Percentiles rank a stretch among this genome's conserved stretches.
These are phyloP conservation scores for Minunthozetes semirufus DNA, from an alignment of 2,888 invertebrate genomes.

Conservation along the genomic window DNA sequence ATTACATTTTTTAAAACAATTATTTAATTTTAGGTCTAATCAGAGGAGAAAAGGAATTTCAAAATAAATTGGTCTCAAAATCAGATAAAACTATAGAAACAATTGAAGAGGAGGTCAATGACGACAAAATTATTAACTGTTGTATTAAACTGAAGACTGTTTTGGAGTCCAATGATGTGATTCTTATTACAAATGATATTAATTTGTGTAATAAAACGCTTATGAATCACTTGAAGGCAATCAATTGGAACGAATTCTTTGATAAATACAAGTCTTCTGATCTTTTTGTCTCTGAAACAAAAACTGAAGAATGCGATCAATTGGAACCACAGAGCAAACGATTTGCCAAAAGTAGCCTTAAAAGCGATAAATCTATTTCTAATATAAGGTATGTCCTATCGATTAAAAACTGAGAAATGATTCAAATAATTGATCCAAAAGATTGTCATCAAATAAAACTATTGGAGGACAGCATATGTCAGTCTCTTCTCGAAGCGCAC, in stretches of 20 bases:
- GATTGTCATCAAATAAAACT: neutral
- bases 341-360: neutral
- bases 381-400: neutral
- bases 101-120: constrained; percentile 21
- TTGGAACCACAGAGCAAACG: neutral
- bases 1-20: no score
- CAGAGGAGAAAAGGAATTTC: constrained; percentile 2
- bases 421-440: no score
- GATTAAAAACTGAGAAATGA: no score
- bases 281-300: neutral
- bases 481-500: neutral
- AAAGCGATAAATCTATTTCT: neutral
- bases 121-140: constrained; percentile 32
- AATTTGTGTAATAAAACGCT: constrained; percentile 38
- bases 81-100: neutral
- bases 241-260: constrained; percentile 12
- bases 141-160: constrained; percentile 7
- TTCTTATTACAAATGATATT: constrained; percentile 32
- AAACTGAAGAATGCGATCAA: neutral
- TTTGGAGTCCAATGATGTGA: neutral
- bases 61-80: neutral
- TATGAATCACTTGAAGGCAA: neutral
- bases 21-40: neutral
- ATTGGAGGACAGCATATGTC: neutral
- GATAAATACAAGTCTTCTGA: neutral